Conservation (phyloP, 2,113 vertebrate genomes). For the Callocephalon fimbriatum region DNA sequence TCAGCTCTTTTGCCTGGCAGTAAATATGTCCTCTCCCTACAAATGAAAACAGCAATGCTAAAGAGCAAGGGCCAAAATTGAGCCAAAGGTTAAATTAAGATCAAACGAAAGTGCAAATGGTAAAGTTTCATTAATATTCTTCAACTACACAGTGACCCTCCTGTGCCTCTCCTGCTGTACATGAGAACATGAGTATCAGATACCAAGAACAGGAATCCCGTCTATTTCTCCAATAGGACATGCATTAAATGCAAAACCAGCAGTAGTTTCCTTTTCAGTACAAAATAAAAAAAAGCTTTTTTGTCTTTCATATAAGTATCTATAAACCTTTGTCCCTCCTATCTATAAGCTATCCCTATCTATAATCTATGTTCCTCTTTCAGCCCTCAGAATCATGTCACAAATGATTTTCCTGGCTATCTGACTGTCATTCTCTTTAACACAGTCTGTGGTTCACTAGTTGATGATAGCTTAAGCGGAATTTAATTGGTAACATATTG, state of each 20-base stretch:
- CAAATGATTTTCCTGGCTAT: slow-evolving; percentile 64
- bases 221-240: not conserved
- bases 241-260: not conserved
- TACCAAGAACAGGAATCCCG: not conserved
- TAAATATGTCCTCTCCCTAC: not conserved
- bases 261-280: not conserved
- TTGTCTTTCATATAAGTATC: not conserved
- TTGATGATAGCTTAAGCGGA: slow-evolving; percentile 78
- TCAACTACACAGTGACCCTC: not conserved
- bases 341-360: not conserved
- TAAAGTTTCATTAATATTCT: not conserved
- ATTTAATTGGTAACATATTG: slow-evolving; percentile 85
- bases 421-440: slow-evolving; percentile 72
- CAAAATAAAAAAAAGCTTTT: not conserved
- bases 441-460: slow-evolving; percentile 68
- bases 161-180: not conserved
- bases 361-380: not conserved
- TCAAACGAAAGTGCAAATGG: not conserved
- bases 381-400: slow-evolving; percentile 28
- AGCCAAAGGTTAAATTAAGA: not conserved
- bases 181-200: not conserved
- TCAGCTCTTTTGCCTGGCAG: not conserved
- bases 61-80: not conserved
- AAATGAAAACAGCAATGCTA: not conserved
- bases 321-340: not conserved